These are phyloP conservation scores for Sinotaia quadrata DNA, from an alignment of 2,888 invertebrate genomes.

Conservation along the genomic window DNA sequence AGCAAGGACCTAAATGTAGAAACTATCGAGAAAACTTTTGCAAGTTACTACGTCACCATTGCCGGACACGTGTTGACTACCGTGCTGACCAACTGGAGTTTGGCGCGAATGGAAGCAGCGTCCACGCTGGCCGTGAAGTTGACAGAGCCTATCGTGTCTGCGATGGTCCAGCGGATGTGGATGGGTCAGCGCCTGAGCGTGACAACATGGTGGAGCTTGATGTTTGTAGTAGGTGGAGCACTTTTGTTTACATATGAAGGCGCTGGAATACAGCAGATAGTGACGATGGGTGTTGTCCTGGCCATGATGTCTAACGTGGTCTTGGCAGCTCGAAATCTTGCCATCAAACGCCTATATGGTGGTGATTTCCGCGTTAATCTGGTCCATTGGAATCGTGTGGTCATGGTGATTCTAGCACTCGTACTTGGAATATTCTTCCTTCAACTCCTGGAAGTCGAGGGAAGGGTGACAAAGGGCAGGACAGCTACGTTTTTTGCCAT, in stretches of 20 bases:
- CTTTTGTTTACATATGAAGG: constrained; percentile 37
- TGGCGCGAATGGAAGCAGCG: constrained; percentile 42
- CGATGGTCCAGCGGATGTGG: constrained; percentile 34
- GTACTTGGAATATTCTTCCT: too few species aligned
- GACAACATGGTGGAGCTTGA: constrained; percentile 37
- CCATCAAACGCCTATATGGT: constrained; percentile 33
- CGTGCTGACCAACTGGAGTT: constrained; percentile 44
- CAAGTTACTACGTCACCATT: neutral
- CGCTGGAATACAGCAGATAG: neutral
- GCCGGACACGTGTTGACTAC: constrained; percentile 40
- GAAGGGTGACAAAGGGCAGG: too few species aligned
- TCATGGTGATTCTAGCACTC: too few species aligned
- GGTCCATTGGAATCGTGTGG: too few species aligned
- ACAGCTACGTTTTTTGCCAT: neutral
- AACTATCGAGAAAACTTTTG: too few species aligned
- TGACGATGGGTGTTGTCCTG: constrained; percentile 33
- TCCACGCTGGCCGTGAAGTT: constrained; percentile 49
- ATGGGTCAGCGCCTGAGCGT: neutral
- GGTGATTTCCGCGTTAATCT: neutral
- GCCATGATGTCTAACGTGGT: constrained; percentile 46
- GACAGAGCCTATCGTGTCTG: constrained; percentile 47
- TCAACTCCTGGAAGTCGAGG: too few species aligned
- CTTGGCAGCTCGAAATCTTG: constrained; percentile 39
- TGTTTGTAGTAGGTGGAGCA: constrained; percentile 40
- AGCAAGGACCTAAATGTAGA: too few species aligned